Percentiles rank a stretch among this genome's conserved stretches.
These are phyloP conservation scores for Megaceryle alcyon DNA, from an alignment of 2,797 vertebrate species.

Conservation along the genomic window DNA sequence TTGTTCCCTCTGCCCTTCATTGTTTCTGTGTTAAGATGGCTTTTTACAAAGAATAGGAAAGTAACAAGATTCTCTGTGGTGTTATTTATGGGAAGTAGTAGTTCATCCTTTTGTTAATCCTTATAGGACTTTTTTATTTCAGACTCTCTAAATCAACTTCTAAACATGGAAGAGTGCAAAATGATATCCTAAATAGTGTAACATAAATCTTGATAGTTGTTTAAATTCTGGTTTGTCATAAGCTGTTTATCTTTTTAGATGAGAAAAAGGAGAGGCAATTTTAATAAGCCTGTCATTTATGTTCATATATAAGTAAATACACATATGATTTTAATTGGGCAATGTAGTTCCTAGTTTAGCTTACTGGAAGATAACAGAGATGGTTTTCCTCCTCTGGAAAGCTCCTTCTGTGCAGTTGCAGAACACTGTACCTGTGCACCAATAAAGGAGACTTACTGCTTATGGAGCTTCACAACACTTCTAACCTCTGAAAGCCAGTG, in stretches of 20 bases:
- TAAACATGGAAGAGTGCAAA: neutral
- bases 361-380: neutral
- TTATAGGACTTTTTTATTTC: neutral
- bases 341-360: neutral
- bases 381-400: neutral
- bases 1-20: neutral
- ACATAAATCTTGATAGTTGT: neutral
- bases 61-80: neutral
- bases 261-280: neutral
- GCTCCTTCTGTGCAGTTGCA: neutral
- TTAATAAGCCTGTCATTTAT: neutral
- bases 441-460: too few species aligned
- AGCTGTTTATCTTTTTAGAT: neutral
- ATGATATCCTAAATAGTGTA: neutral
- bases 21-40: neutral
- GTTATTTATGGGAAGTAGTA: neutral
- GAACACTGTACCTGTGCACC: neutral
- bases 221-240: neutral
- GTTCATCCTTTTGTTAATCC: neutral
- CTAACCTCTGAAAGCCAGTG: neutral
- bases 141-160: neutral
- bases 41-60: neutral
- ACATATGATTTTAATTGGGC: neutral
- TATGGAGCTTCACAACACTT: neutral
- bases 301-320: neutral